Evolutionary conservation across 1,140 invertebrate species (phyloP).

Genomic region (Cherax destructor): DNA sequence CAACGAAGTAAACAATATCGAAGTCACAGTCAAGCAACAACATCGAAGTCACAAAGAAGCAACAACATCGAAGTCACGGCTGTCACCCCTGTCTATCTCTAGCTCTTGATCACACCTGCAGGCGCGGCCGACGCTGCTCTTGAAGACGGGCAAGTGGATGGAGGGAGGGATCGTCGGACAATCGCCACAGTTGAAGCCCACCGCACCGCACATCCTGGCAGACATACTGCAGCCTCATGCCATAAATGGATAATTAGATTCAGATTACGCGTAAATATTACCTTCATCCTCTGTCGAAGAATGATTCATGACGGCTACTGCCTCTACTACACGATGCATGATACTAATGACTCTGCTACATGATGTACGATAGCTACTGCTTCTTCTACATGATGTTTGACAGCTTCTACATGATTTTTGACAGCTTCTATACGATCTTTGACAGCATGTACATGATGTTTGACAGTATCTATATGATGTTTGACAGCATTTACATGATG

Average conservation of each 20-base stretch:
- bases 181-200: not conserved
- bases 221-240: not conserved
- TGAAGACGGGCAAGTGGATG: too few species aligned
- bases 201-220: not conserved
- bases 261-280: slow-evolving; percentile 10
- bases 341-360: not conserved
- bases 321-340: not conserved
- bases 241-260: not conserved
- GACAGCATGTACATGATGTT: not conserved
- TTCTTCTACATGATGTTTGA: not conserved
- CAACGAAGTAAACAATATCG: too few species aligned
- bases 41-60: too few species aligned
- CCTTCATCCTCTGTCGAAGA: not conserved
- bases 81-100: too few species aligned
- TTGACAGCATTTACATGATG: not conserved
- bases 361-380: not conserved
- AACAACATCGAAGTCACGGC: too few species aligned
- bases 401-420: too few species aligned
- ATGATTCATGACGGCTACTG: not conserved
- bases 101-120: too few species aligned
- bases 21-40: too few species aligned
- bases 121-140: too few species aligned
- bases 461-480: not conserved
- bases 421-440: not conserved
- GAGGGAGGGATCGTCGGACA: not conserved